Evolutionary conservation across 1,140 invertebrate species (phyloP).

Genomic region (Chionoecetes opilio): DNA sequence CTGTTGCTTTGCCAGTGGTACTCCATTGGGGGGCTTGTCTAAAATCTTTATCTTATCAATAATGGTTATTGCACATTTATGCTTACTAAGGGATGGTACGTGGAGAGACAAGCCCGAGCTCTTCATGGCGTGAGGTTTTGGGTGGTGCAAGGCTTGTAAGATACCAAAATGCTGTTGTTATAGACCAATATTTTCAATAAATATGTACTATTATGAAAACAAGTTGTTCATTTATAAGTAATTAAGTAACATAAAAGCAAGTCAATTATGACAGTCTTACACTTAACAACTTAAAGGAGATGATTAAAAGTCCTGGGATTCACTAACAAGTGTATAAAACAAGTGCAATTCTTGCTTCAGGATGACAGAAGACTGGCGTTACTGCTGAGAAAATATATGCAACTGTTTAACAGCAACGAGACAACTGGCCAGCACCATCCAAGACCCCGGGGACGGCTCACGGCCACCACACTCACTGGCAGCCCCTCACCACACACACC

Average conservation of each 20-base stretch:
- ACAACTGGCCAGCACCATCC: constrained; percentile 62
- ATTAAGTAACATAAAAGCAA: constrained; percentile 55
- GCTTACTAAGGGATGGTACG: constrained; percentile 66
- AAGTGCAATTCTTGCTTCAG: constrained; percentile 64
- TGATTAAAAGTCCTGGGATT: constrained; percentile 58
- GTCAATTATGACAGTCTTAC: constrained; percentile 48
- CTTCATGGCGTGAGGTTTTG: constrained; percentile 64
- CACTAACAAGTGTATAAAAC: constrained; percentile 69
- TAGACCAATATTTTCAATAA: not conserved
- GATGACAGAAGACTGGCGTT: not conserved
- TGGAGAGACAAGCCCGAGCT: constrained; percentile 74
- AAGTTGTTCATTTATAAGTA: not conserved
- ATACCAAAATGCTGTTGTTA: constrained; percentile 33
- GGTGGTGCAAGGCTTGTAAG: constrained; percentile 66
- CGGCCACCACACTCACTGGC: constrained; percentile 73
- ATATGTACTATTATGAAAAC: not conserved
- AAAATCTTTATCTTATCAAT: constrained; percentile 74
- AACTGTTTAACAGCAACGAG: not conserved
- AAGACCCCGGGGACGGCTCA: constrained; percentile 72
- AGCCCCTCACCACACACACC: constrained; percentile 65
- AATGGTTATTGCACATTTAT: constrained; percentile 78
- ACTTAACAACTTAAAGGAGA: constrained; percentile 35
- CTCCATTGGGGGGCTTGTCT: constrained; percentile 71
- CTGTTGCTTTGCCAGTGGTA: constrained; percentile 78
- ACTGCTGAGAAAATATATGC: not conserved